These are phyloP conservation scores for Pterobdella sp. DNA, from an alignment of 2,888 invertebrate species.

Conservation along the genomic window DNA sequence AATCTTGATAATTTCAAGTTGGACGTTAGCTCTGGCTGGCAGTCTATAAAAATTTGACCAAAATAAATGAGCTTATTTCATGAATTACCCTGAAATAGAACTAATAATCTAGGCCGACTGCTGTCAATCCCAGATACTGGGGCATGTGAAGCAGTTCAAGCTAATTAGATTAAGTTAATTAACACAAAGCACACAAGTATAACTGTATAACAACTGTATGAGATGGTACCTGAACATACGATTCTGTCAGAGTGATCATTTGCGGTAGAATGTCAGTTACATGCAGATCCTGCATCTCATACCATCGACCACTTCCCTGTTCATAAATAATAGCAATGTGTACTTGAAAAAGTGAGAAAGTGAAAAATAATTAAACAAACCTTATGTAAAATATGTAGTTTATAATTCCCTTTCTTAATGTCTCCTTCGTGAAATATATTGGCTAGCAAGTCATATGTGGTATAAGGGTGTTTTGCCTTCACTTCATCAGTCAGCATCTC, in stretches of 20 bases:
- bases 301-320: conserved; percentile 74
- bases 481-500: conserved; percentile 82
- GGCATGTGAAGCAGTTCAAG: no score
- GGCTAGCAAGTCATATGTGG: conserved; percentile 91
- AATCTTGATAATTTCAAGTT: no score
- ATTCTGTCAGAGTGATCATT: conserved; percentile 97
- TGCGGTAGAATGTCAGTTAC: conserved; percentile 96
- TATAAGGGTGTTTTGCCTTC: conserved; percentile 52
- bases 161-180: no score
- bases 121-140: no score
- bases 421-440: conserved; percentile 98
- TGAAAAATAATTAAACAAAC: conserved; percentile 43
- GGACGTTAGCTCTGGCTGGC: no score
- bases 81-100: no score
- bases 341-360: not conserved
- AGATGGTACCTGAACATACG: conserved; percentile 89
- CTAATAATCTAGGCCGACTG: no score
- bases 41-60: no score
- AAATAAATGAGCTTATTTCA: no score
- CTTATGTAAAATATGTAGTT: conserved; percentile 81
- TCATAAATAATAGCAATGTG: conserved; percentile 30
- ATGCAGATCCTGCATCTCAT: conserved; percentile 85
- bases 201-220: no score
- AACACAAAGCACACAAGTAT: no score
- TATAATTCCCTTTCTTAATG: conserved; percentile 76